Conservation (phyloP, 1,140 invertebrate genomes). For the Pachyrhynchus sulphureomaculatus region DNA sequence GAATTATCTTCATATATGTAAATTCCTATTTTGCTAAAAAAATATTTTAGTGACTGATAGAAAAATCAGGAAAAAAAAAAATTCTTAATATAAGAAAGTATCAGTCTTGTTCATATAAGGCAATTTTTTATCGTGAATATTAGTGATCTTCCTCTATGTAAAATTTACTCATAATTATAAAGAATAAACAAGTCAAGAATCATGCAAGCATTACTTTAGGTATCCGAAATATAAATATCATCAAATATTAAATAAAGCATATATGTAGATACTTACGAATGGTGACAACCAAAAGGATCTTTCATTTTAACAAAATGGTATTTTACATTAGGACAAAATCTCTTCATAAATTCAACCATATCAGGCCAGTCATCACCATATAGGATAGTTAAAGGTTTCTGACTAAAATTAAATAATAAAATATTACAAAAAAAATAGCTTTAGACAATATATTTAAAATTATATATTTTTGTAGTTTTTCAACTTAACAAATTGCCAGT, state of each 20-base stretch:
- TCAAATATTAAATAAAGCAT: too few species aligned
- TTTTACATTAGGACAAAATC: slow-evolving; percentile 60
- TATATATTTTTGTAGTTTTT: too few species aligned
- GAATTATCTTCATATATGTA: slow-evolving; percentile 80
- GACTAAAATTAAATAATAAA: slow-evolving; percentile 51
- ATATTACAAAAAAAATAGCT: not conserved
- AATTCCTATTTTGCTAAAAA: slow-evolving; percentile 82
- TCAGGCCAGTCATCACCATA: slow-evolving; percentile 74
- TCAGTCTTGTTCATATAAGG: too few species aligned
- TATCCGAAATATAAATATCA: too few species aligned
- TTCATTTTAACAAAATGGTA: slow-evolving; percentile 71
- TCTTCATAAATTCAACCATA: slow-evolving; percentile 55
- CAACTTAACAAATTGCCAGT: too few species aligned
- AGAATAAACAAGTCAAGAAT: too few species aligned
- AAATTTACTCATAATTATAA: too few species aligned
- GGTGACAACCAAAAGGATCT: slow-evolving; percentile 84
- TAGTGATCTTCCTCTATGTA: too few species aligned
- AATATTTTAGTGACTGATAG: not conserved
- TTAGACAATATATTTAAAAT: too few species aligned
- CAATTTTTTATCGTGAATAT: too few species aligned
- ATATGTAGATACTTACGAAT: slow-evolving; percentile 78
- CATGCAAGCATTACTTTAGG: too few species aligned
- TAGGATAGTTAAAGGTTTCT: slow-evolving; percentile 73
- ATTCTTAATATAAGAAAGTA: not conserved
- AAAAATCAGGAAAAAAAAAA: slow-evolving; percentile 10